Base-by-base conservation (phyloP, 2,113 vertebrate species). In the Macroglossus sobrinus region DNA sequence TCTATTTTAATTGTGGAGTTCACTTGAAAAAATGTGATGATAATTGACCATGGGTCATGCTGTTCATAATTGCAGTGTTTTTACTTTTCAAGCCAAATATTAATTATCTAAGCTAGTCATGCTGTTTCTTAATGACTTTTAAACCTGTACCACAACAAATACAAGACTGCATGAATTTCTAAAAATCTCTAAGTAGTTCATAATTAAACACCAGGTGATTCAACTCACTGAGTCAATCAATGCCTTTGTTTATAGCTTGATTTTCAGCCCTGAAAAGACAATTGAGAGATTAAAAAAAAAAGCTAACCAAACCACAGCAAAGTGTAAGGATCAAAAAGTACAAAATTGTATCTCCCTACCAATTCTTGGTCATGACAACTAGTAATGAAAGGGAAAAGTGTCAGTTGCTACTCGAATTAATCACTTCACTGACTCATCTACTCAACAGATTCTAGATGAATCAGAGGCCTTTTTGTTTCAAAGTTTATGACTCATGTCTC, bases 71-170 rank as follows among this genome's bases (percentile, higher is more conserved):
- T 96, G 68, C 79, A 95, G 95, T 97, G 93, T 87, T 97, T 97
- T 97, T 86, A 89, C 91, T 97, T 97, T 97, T 96, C 63, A 93
- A 96, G 91, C 89, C 95, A 97, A 97, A 97, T 98, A 97, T 94
- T 97, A 97, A 98, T 97, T 97, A 97, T 89, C 94, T 96, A 94
- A 96, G 74, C 89, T 72, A 97, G 79, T 95, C 97, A 91, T 97
- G 97, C 94, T 98, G 91, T 95, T 97, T 96, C 89, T 97, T 96
- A 97, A 97, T 98, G 95, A 98, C 93, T 97, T 97, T 96, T 96
- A 96, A 98, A 98, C 96, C 93, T 95, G 89, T 72, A 90, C 40
- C 45, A 85, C 59, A 63, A 97, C 2, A 91, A 97, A 93, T 95
- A 97, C 74, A 93, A 97, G 82, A 84, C 59, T 84, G 53, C 69